phyloP scores from a whole-genome alignment of 92 coral and sea anemone species.

The Ricordea florida region DNA sequence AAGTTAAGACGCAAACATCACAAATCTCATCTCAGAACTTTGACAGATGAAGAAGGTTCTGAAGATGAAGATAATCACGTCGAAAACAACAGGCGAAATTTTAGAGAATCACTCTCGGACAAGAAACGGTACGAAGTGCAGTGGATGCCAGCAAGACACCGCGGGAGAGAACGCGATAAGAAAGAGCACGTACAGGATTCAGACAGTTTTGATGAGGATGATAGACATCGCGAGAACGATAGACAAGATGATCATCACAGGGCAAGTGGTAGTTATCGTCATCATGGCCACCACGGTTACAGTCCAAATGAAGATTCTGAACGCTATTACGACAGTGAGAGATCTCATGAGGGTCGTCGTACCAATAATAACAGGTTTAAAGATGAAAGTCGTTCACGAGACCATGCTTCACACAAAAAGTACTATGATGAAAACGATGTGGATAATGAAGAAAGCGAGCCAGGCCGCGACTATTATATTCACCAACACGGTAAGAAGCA shows the following conservation, averaged over 20 bases:
- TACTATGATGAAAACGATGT: too few species aligned
- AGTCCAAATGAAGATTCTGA: too few species aligned
- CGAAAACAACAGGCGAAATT: background rate
- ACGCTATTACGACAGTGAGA: too few species aligned
- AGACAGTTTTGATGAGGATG: background rate
- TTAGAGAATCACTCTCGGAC: conserved; percentile 6
- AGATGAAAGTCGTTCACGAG: too few species aligned
- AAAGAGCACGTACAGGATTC: background rate
- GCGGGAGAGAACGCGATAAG: background rate
- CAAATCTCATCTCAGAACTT: background rate
- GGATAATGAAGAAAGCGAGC: too few species aligned
- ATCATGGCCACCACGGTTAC: too few species aligned
- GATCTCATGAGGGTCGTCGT: too few species aligned
- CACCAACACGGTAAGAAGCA: too few species aligned
- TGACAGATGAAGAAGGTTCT: background rate
- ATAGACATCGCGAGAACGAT: background rate
- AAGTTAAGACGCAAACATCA: background rate
- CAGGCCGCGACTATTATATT: too few species aligned
- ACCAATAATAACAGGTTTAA: too few species aligned
- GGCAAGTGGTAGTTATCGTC: too few species aligned
- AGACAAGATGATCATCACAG: background rate
- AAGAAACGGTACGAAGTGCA: background rate
- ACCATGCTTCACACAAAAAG: too few species aligned
- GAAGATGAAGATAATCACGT: background rate
- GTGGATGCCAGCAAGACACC: background rate